Conservation (phyloP, 2,113 vertebrate species). For the Peromyscus leucopus region DNA sequence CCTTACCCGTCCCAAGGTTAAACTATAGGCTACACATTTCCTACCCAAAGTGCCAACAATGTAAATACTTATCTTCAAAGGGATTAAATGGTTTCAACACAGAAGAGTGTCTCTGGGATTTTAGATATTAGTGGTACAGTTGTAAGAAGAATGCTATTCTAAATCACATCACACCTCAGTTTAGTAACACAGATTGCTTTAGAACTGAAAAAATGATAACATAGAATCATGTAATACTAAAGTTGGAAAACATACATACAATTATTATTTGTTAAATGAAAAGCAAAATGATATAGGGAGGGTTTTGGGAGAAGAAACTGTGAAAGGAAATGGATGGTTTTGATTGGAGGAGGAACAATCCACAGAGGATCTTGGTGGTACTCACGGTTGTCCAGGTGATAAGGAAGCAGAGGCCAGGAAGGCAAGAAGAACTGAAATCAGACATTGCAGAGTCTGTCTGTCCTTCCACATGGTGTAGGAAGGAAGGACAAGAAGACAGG, state of each 20-base stretch:
- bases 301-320: not conserved
- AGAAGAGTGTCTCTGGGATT: not conserved
- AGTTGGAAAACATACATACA: not conserved
- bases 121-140: not conserved
- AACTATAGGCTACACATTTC: not conserved
- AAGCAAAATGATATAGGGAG: not conserved
- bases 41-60: not conserved
- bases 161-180: not conserved
- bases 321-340: not conserved
- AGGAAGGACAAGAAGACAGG: not conserved
- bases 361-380: not conserved
- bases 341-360: not conserved
- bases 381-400: not conserved
- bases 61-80: not conserved
- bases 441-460: not conserved
- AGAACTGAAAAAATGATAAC: not conserved
- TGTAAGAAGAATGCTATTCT: not conserved
- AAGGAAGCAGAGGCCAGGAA: not conserved
- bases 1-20: not conserved
- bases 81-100: not conserved
- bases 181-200: not conserved
- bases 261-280: not conserved
- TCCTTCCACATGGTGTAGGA: not conserved
- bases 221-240: not conserved
- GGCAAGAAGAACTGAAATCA: not conserved